A percentile compares a stretch with the other conserved stretches of the same genome.
These are phyloP conservation scores for Drosophila melanosoma DNA, from an alignment of 2,888 invertebrate species.

Conservation along the genomic window DNA sequence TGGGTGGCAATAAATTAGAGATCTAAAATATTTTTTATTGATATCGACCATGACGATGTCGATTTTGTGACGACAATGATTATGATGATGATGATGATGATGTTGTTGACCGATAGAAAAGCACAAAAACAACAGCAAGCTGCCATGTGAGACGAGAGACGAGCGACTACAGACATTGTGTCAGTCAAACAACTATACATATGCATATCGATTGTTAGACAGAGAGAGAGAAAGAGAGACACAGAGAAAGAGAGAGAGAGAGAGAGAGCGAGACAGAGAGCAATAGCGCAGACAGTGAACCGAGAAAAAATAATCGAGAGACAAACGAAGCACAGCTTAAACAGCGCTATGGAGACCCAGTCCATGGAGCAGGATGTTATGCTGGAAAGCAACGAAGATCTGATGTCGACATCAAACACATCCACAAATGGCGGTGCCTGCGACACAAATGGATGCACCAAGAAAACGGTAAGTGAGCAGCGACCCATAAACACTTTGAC, in stretches of 20 bases:
- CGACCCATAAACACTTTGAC: conserved; percentile 24
- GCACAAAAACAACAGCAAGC: conserved; percentile 19
- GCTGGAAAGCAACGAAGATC: conserved; percentile 65
- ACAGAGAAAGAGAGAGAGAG: neutral
- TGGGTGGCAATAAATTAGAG: conserved; percentile 55
- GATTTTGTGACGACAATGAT: conserved; percentile 11
- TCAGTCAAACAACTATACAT: conserved; percentile 18
- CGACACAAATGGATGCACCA: conserved; percentile 69
- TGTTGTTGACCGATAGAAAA: conserved; percentile 49
- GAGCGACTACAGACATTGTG: conserved; percentile 5
- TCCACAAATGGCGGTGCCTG: conserved; percentile 70
- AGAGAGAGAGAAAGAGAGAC: conserved; percentile 1
- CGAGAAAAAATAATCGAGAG: conserved; percentile 20
- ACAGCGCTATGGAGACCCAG: conserved; percentile 64
- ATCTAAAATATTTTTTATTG: conserved; percentile 48
- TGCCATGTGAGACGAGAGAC: conserved; percentile 42
- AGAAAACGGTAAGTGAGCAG: conserved; percentile 76
- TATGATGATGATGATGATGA: conserved; percentile 13
- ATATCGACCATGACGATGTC: conserved; percentile 27
- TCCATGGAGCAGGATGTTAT: conserved; percentile 66
- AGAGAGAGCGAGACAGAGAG: neutral
- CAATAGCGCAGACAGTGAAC: neutral
- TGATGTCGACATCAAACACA: conserved; percentile 81
- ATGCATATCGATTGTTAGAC: conserved; percentile 20
- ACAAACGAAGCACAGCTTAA: conserved; percentile 36